Evolutionary conservation across 2,797 vertebrate genomes (phyloP), one percentile per base, ranked within the genome.

Genomic region (Hypotaenidia philippensis): DNA sequence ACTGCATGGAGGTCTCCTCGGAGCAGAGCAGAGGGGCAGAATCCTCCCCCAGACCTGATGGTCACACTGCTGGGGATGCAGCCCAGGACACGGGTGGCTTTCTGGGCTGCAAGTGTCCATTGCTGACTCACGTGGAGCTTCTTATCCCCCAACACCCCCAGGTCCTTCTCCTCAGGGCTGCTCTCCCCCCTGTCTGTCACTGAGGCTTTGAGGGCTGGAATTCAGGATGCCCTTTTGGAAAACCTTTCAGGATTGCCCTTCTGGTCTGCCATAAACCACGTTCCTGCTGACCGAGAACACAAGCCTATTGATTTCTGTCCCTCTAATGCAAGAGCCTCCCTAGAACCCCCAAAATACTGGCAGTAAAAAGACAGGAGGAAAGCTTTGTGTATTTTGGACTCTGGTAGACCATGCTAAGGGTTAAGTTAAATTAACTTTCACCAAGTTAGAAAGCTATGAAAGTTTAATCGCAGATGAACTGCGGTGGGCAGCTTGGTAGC

Each of bases 401-500:
- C 36, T 1, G 5, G 27, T 70, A 57, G 52, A 22, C 66, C 71
- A 9, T 32, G 44, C 31, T 79, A 92, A 94, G 87, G 74, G 88
- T 91, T 94, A 89, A 86, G 71, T 85, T 90, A 76, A 95, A 91
- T 94, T 84, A 82, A 91, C 77, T 96, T 93, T 10, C 70, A 64
- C 23, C 91, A 50, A 92, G 50, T 95, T 77, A 79, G 74, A 89
- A 64, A 76, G 49, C 65, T 80, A 64, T 78, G 74, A 57, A 93
- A 96, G 82, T 66, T 93, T 96, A 94, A 95, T 93, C 75, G 53
- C 71, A 63, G 91, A 91, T 31, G 36, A 96, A 66, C 77, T 96
- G 53, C 59, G 18, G 49, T 72, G 94, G 93, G 82, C 89, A 94
- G 61, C 88, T 95, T 83, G 32, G 60, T 90, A 63, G 52, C 65